Conservation (phyloP, 1,140 invertebrate species). For the Ylistrum balloti region DNA sequence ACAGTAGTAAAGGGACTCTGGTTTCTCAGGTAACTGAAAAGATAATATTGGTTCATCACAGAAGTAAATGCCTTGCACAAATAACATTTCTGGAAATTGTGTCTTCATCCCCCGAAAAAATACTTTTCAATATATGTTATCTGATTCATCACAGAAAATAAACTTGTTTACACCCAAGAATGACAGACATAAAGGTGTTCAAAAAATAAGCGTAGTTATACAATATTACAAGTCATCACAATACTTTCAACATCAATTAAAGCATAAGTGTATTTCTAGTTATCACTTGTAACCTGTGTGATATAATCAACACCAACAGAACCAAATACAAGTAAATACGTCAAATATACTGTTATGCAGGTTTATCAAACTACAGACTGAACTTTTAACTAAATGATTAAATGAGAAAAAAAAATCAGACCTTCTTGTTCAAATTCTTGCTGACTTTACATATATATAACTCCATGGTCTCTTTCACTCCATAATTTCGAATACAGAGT, state of each 20-base stretch:
- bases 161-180: background rate
- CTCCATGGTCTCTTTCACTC: too few relatives aligned
- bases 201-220: background rate
- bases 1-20: background rate
- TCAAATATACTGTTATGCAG: background rate
- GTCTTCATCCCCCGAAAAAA: too few relatives aligned
- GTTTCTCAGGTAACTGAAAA: background rate
- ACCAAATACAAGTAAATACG: background rate
- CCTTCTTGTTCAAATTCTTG: background rate
- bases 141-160: background rate
- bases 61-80: too few relatives aligned
- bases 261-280: background rate
- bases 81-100: too few relatives aligned
- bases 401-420: background rate
- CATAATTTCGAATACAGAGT: too few relatives aligned
- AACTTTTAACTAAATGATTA: background rate
- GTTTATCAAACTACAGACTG: background rate
- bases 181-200: too few relatives aligned
- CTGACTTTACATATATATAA: background rate
- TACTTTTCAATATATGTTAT: background rate
- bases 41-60: too few relatives aligned
- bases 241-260: background rate
- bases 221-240: constrained; percentile 9
- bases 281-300: background rate
- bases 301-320: background rate